Evolutionary conservation across 2,113 vertebrate genomes (phyloP), one percentile per base, ranked within the genome.

Genomic region (Uria aalge): DNA sequence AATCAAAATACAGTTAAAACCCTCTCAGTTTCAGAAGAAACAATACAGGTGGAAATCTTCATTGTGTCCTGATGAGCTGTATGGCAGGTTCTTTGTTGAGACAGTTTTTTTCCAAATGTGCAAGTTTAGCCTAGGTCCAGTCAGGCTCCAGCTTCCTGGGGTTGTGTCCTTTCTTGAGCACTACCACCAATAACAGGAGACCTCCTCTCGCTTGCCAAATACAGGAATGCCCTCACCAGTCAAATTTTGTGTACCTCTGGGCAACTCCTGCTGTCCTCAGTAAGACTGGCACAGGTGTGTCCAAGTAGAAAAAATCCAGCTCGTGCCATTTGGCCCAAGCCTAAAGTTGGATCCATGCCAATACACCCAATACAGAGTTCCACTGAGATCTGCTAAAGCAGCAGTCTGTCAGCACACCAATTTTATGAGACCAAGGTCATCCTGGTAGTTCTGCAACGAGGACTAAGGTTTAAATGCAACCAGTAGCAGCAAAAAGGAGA

Each of bases 401-500:
- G 91, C 89, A 94, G 52, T 9, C 56, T 78, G 86, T 81, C 76
- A 93, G 84, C 53, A 68, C 5, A 84, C 9, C 60, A 26, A 45
- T 81, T 92, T 64, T 79, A 18, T 21, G 93, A 85, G 57, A 94
- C 19, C 90, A 93, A 96, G 93, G 87, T 91, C 73, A 85, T 34
- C 27, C 74, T 92, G 43, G 62, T 40, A 90, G 48, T 19, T 60
- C 40, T 69, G 34, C 53, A 53, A 8, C 69, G 29, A 87, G 47
- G 30, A 82, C 43, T 90, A 64, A 79, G 27, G 40, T 88, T 96
- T 91, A 91, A 90, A 95, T 93, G 83, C 87, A 93, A 93, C 17
- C 22, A 68, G 14, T 2, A 72, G 19, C 56, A 85, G 68, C n/a
- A 76, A 63, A 52, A 83, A 87, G 47, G 52, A 94, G 23, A 66